Conservation (phyloP, 2,797 vertebrate species). For the Darevskia mixta region DNA sequence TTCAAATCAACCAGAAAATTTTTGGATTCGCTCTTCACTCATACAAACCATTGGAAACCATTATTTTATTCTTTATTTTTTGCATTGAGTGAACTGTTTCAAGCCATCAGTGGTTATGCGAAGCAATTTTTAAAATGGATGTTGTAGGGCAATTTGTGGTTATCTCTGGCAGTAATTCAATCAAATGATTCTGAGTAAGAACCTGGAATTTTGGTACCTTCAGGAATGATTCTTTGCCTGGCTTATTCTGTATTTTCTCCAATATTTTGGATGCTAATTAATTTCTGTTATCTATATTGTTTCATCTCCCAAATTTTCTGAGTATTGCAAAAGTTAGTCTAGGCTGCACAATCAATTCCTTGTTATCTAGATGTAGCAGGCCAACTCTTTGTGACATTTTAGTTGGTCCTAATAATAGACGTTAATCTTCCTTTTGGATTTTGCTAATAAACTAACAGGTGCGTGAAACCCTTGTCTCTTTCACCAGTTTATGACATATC, state of each 20-base stretch:
- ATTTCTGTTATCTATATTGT: background rate
- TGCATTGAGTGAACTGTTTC: conserved; percentile 21
- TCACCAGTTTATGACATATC: background rate
- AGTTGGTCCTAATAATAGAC: background rate
- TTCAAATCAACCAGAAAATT: conserved; percentile 26
- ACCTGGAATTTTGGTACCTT: conserved; percentile 1
- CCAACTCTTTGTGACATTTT: background rate
- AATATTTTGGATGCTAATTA: background rate
- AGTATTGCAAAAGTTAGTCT: conserved; percentile 22
- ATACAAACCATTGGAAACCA: conserved; percentile 18
- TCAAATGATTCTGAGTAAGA: conserved; percentile 8
- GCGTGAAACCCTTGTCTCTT: background rate
- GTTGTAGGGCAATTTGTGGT: background rate
- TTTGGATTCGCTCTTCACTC: background rate
- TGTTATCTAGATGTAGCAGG: background rate
- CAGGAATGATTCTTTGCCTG: background rate
- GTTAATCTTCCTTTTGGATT: background rate
- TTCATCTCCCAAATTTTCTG: conserved; percentile 32
- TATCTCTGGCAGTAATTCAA: background rate
- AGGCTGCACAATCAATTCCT: background rate
- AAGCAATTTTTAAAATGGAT: background rate
- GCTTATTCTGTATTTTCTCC: background rate
- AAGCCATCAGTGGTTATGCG: conserved; percentile 15
- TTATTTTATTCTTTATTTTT: background rate
- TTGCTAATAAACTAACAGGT: background rate